Base-by-base conservation (phyloP, 1,140 invertebrate species). In the Bombus vancouverensis region DNA sequence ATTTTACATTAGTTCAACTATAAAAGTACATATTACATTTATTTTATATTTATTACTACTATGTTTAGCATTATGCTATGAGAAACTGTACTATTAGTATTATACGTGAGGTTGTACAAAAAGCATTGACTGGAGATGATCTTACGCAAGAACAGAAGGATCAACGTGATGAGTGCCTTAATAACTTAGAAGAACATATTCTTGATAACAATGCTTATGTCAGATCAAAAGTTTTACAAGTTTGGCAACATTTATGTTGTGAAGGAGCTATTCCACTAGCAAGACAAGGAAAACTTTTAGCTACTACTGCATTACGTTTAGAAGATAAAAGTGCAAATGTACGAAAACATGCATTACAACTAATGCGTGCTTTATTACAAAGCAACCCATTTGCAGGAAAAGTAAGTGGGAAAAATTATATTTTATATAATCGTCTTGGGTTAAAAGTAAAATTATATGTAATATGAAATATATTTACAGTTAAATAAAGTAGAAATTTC, bases 121-220 rank as follows among this genome's bases (percentile, higher is more conserved):
- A 96, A 39, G 96, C 97, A 76, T 93, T 98, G 6, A 97, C 96
- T 68, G 96, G 96, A 62, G 97, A 98, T 88, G 95, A 97, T 47
- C 94, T 98, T 18, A 95, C 96, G 53, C 96, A 97, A n/a, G 97
- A 97, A 85, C 94, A 96, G 71, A 96, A 96, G 88, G 94, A 96
- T 44, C 95, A 96, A 70, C 95, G 98, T 4, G 96, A 98, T 91
- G 96, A 97, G 88, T 97, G 98, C 83, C 95, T 98, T 2, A 96
- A 97, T 82, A 95, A 96, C 88, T 93, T 98, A 8, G 95, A 97
- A 92, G 97, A 98, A n/a, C 98, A 98, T 92, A 96, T 98, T 71
- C 96, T 97, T 88, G 98, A 99, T 93, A 91, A 96, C 2, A 97
- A 98, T 90, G 97, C 98, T 8, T 98, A 98, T 92, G 98, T 98